phyloP scores from a whole-genome alignment of 2,888 invertebrate genomes.

The Folsomia manolachei region DNA sequence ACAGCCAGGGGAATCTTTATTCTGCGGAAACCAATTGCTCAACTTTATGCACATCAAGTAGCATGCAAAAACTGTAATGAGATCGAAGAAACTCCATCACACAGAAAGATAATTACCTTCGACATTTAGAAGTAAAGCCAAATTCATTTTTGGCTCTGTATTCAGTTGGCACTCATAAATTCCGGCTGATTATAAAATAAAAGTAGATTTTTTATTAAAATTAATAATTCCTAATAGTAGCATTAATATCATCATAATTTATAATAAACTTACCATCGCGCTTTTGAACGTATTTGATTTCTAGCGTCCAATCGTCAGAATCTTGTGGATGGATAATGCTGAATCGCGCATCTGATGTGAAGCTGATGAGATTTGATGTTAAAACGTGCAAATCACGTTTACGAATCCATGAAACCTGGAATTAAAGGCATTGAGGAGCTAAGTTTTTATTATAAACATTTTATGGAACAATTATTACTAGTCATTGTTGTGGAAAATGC shows the following conservation, averaged over 20 bases:
- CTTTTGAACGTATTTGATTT: constrained; percentile 77
- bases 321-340: constrained; percentile 78
- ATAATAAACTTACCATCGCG: constrained; percentile 63
- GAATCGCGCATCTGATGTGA: constrained; percentile 82
- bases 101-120: constrained; percentile 74
- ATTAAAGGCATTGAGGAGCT: too few relatives aligned
- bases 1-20: too few relatives aligned
- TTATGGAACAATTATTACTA: too few relatives aligned
- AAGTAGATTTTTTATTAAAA: not conserved
- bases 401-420: constrained; percentile 78
- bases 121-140: constrained; percentile 70
- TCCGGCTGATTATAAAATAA: constrained; percentile 3
- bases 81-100: too few relatives aligned
- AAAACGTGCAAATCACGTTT: constrained; percentile 79
- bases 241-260: too few relatives aligned
- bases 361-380: constrained; percentile 78
- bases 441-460: too few relatives aligned
- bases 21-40: too few relatives aligned
- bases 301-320: constrained; percentile 82
- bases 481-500: constrained; percentile 47
- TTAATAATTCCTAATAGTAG: not conserved
- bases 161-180: constrained; percentile 66
- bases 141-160: constrained; percentile 83
- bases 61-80: too few relatives aligned
- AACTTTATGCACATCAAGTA: too few relatives aligned